Conservation (phyloP, 2,113 vertebrate species). For the Turdus rufiventris region DNA sequence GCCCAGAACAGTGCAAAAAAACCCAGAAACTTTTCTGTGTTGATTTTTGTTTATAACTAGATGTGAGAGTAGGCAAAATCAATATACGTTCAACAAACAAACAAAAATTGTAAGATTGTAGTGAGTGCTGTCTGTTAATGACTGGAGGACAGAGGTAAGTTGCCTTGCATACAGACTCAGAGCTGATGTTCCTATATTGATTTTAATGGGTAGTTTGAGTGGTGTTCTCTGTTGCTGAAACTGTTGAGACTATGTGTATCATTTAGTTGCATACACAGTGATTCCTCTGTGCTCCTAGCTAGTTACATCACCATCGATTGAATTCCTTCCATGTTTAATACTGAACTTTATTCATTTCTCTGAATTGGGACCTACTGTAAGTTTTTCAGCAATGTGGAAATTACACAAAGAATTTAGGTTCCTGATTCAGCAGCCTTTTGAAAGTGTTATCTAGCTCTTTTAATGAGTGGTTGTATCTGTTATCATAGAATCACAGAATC, state of each 20-base stretch:
- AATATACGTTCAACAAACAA: neutral
- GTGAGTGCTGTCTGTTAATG: accelerated
- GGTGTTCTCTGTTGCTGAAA: neutral
- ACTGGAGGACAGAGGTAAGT: neutral
- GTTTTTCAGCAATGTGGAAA: neutral
- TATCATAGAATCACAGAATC: neutral
- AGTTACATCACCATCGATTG: neutral
- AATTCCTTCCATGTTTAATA: neutral
- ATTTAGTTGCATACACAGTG: neutral
- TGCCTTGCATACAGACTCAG: neutral
- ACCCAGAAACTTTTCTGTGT: neutral
- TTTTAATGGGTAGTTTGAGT: neutral
- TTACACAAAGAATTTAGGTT: neutral
- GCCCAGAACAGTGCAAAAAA: neutral
- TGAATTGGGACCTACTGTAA: neutral
- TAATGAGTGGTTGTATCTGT: neutral
- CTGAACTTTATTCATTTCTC: neutral
- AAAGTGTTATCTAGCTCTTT: neutral
- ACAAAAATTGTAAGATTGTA: neutral
- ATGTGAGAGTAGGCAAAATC: neutral
- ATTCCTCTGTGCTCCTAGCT: neutral
- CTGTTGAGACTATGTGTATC: neutral
- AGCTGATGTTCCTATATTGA: neutral
- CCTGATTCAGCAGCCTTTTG: neutral
- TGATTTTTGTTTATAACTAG: neutral